Conservation (phyloP, 1,140 invertebrate species). For the roundworm (Caenorhabditis elegans) region DNA sequence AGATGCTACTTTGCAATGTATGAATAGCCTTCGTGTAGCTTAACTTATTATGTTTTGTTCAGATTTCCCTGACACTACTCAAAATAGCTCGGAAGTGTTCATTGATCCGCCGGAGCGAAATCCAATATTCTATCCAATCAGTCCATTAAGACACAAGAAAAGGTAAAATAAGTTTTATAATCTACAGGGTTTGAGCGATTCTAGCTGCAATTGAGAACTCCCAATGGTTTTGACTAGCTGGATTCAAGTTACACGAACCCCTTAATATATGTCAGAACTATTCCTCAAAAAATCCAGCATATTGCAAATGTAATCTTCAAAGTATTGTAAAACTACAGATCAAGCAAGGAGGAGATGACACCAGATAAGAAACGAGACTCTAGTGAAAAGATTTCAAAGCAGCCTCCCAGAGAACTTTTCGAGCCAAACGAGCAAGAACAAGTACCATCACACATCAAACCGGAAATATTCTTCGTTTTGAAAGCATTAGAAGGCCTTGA, state of each 20-base stretch:
- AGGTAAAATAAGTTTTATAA: no score
- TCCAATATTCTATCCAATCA: background rate
- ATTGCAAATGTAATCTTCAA: no score
- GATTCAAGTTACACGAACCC: no score
- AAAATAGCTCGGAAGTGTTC: background rate
- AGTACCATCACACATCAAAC: conserved; percentile 57
- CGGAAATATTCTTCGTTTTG: conserved; percentile 57
- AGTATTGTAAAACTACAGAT: no score
- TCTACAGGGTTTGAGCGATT: no score
- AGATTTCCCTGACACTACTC: no score
- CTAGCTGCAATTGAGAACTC: no score
- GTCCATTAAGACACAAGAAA: no score
- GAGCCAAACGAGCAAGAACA: conserved; percentile 58
- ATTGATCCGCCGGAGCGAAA: background rate
- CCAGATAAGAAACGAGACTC: background rate
- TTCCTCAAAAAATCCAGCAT: no score
- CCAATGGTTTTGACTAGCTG: no score
- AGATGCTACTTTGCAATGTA: background rate
- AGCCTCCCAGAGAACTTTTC: conserved; percentile 60
- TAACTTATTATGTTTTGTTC: background rate
- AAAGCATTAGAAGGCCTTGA: conserved; percentile 64
- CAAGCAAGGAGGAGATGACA: background rate
- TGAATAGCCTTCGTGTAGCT: no score
- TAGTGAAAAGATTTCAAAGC: background rate
- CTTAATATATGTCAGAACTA: no score